Evolutionary conservation across 2,797 vertebrate species (phyloP).

Genomic region (Urosaurus nigricauda): DNA sequence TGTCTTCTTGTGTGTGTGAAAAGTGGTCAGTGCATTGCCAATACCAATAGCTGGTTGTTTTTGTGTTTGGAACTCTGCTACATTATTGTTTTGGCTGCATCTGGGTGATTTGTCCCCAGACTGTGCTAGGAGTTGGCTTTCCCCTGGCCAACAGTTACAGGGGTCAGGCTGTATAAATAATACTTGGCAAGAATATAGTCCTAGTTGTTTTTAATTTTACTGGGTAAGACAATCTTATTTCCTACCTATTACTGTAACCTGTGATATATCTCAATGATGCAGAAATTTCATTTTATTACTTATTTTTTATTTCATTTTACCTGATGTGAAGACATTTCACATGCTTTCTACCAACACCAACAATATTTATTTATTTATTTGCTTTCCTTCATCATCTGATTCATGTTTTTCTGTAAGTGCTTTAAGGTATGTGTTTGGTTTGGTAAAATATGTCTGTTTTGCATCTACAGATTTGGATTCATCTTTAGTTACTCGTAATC

Average conservation of each 20-base stretch:
- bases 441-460: neutral
- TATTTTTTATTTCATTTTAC: too few species aligned
- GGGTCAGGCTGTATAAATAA: too few species aligned
- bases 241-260: neutral
- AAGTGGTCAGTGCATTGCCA: too few species aligned
- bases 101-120: too few species aligned
- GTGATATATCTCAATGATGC: neutral
- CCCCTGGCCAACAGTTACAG: too few species aligned
- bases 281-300: neutral
- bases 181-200: too few species aligned
- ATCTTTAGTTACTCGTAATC: neutral
- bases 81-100: too few species aligned
- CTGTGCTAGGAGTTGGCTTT: too few species aligned
- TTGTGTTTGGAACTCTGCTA: too few species aligned
- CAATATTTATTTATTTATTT: neutral
- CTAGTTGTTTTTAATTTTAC: neutral
- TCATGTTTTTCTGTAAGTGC: neutral
- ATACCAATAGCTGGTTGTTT: too few species aligned
- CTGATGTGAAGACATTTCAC: neutral
- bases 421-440: neutral
- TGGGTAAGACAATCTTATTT: neutral
- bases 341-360: neutral
- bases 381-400: neutral
- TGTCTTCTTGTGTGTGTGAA: too few species aligned
- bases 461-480: neutral